These are phyloP conservation scores for Periophthalmodon schlosseri DNA, from an alignment of 2,113 vertebrate genomes.

Conservation along the genomic window DNA sequence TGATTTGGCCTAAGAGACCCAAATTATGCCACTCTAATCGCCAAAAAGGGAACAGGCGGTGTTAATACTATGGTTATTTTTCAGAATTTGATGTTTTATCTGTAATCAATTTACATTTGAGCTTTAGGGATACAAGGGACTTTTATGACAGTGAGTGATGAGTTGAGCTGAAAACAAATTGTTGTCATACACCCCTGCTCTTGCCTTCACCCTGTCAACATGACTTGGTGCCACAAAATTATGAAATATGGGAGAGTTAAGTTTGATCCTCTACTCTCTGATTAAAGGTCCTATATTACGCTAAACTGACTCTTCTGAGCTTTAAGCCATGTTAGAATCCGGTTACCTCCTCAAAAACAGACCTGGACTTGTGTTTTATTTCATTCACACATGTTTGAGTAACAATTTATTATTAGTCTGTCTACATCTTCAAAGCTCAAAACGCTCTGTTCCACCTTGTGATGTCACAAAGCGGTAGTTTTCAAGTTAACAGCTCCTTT, in stretches of 20 bases:
- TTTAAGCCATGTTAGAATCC: too few species aligned
- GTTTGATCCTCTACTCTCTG: too few species aligned
- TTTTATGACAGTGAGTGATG: constrained; percentile 31
- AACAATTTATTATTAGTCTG: too few species aligned
- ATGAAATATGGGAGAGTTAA: neutral
- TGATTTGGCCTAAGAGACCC: constrained; percentile 17
- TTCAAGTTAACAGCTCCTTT: too few species aligned
- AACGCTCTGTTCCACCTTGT: too few species aligned
- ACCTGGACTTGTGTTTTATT: too few species aligned
- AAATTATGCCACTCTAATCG: constrained; percentile 12
- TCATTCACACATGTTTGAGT: too few species aligned
- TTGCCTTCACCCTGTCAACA: neutral
- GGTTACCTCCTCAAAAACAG: too few species aligned
- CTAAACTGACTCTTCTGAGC: too few species aligned
- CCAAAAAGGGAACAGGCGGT: neutral
- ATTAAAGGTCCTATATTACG: too few species aligned
- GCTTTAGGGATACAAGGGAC: constrained; percentile 23
- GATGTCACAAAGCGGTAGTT: too few species aligned
- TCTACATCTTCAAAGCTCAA: too few species aligned
- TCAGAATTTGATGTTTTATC: constrained; percentile 3
- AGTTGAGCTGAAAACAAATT: constrained; percentile 15
- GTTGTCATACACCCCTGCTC: constrained; percentile 7
- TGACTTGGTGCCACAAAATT: neutral
- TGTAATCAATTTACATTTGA: constrained; percentile 13
- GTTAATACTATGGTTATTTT: constrained; percentile 8